phyloP scores from a whole-genome alignment of 2,113 vertebrate species.

The Seriola rivoliana region DNA sequence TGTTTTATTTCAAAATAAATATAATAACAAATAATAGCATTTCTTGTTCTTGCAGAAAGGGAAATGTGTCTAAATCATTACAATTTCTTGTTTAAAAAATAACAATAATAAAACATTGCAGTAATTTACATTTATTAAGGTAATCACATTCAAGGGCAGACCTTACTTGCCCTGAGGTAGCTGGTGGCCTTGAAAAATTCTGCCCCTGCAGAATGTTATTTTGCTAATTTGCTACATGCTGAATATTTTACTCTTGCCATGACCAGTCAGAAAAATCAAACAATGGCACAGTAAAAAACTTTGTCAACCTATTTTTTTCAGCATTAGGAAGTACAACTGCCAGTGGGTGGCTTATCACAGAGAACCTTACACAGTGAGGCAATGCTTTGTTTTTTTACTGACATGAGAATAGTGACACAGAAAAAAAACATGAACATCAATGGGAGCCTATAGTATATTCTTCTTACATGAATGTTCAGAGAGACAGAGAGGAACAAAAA shows the following conservation, averaged over 20 bases:
- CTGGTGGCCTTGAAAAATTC: conserved; percentile 11
- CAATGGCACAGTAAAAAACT: no score
- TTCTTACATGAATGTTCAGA: conserved; percentile 3
- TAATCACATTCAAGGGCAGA: conserved; percentile 9
- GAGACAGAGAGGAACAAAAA: conserved; percentile 26
- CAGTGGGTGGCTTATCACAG: background rate
- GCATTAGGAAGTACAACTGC: no score
- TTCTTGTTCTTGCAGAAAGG: no score
- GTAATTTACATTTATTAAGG: conserved; percentile 8
- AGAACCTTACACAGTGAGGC: background rate
- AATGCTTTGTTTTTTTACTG: conserved; percentile 10
- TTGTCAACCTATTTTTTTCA: no score
- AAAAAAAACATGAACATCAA: conserved; percentile 1
- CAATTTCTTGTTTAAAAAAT: background rate
- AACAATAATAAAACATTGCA: background rate
- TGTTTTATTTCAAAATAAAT: background rate
- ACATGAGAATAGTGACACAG: conserved; percentile 3
- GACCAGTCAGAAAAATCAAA: background rate
- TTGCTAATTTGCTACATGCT: background rate
- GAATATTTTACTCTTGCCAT: conserved; percentile 16
- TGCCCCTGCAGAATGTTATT: background rate
- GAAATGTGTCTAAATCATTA: background rate
- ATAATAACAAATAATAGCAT: no score
- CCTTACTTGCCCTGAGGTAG: background rate
- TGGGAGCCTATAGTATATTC: background rate